Conservation (phyloP, 2,888 invertebrate species). For the Morpho achilles region DNA sequence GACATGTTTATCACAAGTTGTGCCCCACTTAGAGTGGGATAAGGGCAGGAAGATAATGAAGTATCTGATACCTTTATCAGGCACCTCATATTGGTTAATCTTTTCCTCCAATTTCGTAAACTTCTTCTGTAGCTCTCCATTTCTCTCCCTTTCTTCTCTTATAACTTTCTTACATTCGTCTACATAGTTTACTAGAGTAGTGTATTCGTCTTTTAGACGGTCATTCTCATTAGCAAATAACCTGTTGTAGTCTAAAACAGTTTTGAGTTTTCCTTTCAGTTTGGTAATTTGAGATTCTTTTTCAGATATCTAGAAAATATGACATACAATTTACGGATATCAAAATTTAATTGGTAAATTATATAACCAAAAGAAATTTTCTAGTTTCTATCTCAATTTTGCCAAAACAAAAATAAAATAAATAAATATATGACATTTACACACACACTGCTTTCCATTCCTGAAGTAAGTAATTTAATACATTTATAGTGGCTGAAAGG, state of each 20-base stretch:
- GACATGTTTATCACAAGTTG: too few relatives aligned
- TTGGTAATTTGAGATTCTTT: conserved; percentile 81
- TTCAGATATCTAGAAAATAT: conserved; percentile 68
- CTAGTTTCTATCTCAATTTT: too few relatives aligned
- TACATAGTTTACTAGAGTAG: conserved; percentile 67
- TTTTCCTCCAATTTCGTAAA: conserved; percentile 55
- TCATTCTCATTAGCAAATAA: conserved; percentile 82
- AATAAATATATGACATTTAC: too few relatives aligned
- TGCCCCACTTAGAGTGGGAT: too few relatives aligned
- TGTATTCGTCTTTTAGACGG: conserved; percentile 69
- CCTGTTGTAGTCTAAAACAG: conserved; percentile 80
- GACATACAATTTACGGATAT: not conserved
- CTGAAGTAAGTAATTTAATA: too few relatives aligned
- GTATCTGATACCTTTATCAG: conserved; percentile 52
- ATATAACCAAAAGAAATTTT: too few relatives aligned
- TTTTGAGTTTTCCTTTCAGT: conserved; percentile 80
- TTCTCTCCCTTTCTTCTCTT: conserved; percentile 63
- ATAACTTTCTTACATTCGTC: conserved; percentile 74
- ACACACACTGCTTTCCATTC: too few relatives aligned
- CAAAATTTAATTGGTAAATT: too few relatives aligned
- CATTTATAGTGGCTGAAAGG: too few relatives aligned
- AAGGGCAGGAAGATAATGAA: too few relatives aligned
- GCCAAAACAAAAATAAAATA: too few relatives aligned
- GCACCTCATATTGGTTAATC: conserved; percentile 58
- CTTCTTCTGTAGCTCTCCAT: conserved; percentile 48